Conservation (phyloP, 2,888 invertebrate species). For the Xanthorhoe spadicearia region DNA sequence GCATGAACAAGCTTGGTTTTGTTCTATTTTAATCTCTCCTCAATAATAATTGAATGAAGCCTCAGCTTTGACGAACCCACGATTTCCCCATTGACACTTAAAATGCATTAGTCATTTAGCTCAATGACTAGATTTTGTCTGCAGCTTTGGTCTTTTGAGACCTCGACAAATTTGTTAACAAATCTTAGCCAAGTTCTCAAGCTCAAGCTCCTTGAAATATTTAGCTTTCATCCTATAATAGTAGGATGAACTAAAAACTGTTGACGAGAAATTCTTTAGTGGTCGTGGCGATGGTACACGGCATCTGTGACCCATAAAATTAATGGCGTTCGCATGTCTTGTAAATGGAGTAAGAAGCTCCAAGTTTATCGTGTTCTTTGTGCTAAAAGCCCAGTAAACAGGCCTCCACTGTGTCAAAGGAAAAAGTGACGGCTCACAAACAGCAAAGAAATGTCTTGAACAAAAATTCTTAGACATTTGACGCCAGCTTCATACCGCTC, state of each 20-base stretch:
- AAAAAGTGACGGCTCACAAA: conserved; percentile 2
- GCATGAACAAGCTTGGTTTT: too few species aligned
- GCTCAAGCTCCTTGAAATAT: too few species aligned
- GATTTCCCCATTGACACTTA: too few species aligned
- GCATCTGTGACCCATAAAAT: conserved; percentile 63
- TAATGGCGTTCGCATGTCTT: conserved; percentile 69
- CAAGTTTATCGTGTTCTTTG: conserved; percentile 32
- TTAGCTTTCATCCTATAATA: too few species aligned
- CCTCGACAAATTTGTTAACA: too few species aligned
- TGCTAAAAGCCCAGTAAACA: conserved; percentile 20
- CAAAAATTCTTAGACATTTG: conserved; percentile 2
- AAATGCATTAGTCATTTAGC: too few species aligned
- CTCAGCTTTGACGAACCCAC: too few species aligned
- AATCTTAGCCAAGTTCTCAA: too few species aligned
- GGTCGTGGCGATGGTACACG: conserved; percentile 14
- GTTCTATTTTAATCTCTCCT: too few species aligned
- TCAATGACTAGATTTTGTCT: too few species aligned
- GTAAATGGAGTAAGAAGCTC: conserved; percentile 52
- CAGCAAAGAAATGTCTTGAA: not conserved
- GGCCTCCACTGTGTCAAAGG: conserved; percentile 21
- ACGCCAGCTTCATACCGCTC: not conserved
- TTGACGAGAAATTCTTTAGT: not conserved
- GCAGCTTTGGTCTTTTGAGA: too few species aligned
- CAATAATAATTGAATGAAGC: too few species aligned
- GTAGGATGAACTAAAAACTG: not conserved